These are phyloP conservation scores for Drosophila subquinaria DNA, from an alignment of 2,888 invertebrate genomes.

Conservation along the genomic window DNA sequence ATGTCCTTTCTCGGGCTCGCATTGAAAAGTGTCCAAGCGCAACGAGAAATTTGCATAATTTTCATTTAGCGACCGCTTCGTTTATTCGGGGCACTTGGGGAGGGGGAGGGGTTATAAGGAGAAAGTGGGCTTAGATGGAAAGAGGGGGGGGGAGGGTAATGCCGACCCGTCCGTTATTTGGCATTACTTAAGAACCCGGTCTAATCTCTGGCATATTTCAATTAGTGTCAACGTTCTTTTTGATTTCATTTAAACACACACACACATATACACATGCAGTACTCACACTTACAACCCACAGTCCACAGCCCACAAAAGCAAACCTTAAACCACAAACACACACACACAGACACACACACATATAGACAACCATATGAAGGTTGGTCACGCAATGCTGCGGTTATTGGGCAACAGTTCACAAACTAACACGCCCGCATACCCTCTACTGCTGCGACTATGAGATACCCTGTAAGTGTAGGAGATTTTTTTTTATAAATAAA, in stretches of 20 bases:
- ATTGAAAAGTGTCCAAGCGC: slow-evolving; percentile 68
- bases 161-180: slow-evolving; percentile 35
- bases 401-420: slow-evolving; percentile 53
- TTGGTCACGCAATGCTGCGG: slow-evolving; percentile 73
- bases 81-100: not conserved
- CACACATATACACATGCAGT: not conserved
- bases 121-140: not conserved
- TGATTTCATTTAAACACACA: slow-evolving; percentile 53
- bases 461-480: slow-evolving; percentile 4
- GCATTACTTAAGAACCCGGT: slow-evolving; percentile 54
- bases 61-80: slow-evolving; percentile 43
- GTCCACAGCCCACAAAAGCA: slow-evolving; percentile 26
- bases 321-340: slow-evolving; percentile 15
- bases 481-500: too few relatives aligned
- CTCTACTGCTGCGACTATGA: not conserved
- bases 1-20: not conserved
- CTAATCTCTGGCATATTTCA: slow-evolving; percentile 75
- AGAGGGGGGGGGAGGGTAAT: not conserved
- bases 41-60: slow-evolving; percentile 73
- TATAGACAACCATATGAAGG: slow-evolving; percentile 42
- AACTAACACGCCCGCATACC: slow-evolving; percentile 20
- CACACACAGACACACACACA: slow-evolving; percentile 40
- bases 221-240: slow-evolving; percentile 74
- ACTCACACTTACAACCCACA: slow-evolving; percentile 20
- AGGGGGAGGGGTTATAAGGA: not conserved